A percentile compares a stretch with the other conserved stretches of the same genome.
phyloP scores from a whole-genome alignment of 2,113 vertebrate species.

The Prunella himalayana region DNA sequence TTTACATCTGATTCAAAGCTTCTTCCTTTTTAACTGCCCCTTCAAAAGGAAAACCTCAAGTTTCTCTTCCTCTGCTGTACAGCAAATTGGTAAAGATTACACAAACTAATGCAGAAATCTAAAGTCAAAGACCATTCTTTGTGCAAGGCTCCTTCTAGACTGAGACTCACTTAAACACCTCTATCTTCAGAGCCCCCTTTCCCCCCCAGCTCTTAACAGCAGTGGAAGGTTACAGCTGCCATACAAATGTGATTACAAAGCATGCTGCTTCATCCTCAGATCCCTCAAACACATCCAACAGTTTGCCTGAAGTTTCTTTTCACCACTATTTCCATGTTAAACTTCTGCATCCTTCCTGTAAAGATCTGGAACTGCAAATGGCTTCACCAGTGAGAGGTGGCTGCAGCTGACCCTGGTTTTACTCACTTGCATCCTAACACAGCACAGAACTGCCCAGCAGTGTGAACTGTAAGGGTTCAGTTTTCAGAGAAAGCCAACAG shows the following conservation, averaged over 20 bases:
- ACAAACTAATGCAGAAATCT: neutral
- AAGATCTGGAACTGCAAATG: neutral
- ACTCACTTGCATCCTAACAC: neutral
- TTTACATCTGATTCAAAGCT: neutral
- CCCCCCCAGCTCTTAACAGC: neutral
- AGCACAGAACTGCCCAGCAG: neutral
- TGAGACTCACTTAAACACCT: neutral
- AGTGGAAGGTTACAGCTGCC: neutral
- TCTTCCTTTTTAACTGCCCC: neutral
- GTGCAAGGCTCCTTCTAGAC: neutral
- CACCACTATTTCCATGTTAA: neutral
- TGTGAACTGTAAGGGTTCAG: neutral
- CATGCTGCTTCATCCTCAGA: neutral
- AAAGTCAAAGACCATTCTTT: accelerated
- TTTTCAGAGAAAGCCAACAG: neutral
- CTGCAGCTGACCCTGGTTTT: neutral
- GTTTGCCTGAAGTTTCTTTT: neutral
- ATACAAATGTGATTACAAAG: neutral
- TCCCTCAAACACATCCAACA: neutral
- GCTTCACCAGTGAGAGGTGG: neutral
- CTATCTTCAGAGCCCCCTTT: neutral
- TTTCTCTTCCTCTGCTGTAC: neutral
- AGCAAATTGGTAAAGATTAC: neutral
- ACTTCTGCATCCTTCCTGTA: neutral
- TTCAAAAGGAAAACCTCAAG: neutral